Evolutionary conservation across 64 coral and sea anemone genomes (phyloP).

Genomic region (Cladopsammia gracilis): DNA sequence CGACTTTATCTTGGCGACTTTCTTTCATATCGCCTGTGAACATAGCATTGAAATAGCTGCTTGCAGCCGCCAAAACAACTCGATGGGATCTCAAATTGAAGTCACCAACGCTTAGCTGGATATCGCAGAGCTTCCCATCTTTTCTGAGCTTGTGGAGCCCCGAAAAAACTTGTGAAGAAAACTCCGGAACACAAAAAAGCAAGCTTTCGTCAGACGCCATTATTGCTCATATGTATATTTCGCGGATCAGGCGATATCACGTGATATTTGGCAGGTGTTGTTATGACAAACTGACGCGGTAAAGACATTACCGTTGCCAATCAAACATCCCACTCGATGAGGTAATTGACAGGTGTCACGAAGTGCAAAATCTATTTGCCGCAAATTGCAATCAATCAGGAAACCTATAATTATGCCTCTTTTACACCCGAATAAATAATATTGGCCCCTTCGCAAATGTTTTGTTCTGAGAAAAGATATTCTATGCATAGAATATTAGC

Average conservation of each 20-base stretch:
- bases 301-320: neutral
- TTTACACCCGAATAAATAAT: too few species aligned
- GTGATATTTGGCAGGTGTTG: constrained; percentile 52
- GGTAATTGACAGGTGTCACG: constrained; percentile 1
- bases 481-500: too few species aligned
- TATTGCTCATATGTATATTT: constrained; percentile 11
- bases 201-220: constrained; percentile 95
- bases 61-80: constrained; percentile 94
- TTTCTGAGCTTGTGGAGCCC: constrained; percentile 73
- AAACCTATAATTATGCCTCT: neutral
- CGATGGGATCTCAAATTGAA: constrained; percentile 79
- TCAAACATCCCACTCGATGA: neutral
- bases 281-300: constrained; percentile 35
- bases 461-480: too few species aligned
- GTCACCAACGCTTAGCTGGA: constrained; percentile 85
- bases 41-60: constrained; percentile 96
- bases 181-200: constrained; percentile 92
- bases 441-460: too few species aligned
- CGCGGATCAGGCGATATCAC: constrained; percentile 27
- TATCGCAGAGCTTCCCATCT: constrained; percentile 90
- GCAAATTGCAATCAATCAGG: neutral
- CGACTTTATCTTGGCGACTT: constrained; percentile 83
- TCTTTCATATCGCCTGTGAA: constrained; percentile 96
- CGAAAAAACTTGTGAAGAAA: constrained; percentile 87
- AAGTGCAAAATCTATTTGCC: neutral